phyloP scores from a whole-genome alignment of 1,140 invertebrate species.

The Araneus ventricosus region DNA sequence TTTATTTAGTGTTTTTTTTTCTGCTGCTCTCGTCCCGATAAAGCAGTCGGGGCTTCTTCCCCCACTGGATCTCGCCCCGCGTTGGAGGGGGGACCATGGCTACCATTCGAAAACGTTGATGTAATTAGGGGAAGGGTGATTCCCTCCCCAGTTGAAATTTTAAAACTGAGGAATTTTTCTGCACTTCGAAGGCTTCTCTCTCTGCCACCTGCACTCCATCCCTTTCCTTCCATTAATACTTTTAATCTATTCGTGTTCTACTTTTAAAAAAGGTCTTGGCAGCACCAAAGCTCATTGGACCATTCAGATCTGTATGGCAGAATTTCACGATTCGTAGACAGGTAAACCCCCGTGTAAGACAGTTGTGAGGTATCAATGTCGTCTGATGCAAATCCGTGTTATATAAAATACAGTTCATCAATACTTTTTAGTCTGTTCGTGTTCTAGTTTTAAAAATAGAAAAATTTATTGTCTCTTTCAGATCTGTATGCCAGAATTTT shows the following conservation, averaged over 20 bases:
- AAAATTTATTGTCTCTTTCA: no score
- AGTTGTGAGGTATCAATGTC: no score
- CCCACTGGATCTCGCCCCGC: neutral
- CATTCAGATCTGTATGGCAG: no score
- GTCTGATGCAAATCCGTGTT: no score
- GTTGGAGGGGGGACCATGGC: neutral
- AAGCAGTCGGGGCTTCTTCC: constrained; percentile 17
- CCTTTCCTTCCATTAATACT: neutral
- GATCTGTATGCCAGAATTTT: no score
- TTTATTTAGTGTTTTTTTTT: neutral
- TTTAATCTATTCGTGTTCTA: neutral
- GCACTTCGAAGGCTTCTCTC: neutral
- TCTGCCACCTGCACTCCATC: neutral
- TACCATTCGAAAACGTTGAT: constrained; percentile 18
- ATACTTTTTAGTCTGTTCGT: no score
- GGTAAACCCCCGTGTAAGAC: no score
- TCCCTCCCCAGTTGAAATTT: constrained; percentile 1
- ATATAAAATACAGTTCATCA: no score
- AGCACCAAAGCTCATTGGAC: no score
- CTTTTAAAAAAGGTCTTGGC: no score
- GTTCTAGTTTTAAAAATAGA: no score
- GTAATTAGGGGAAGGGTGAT: neutral
- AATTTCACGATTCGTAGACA: no score
- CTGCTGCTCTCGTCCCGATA: neutral
- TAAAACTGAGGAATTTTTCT: neutral